Conservation (phyloP, 2,113 vertebrate genomes). For the Syngnathus scovelli region DNA sequence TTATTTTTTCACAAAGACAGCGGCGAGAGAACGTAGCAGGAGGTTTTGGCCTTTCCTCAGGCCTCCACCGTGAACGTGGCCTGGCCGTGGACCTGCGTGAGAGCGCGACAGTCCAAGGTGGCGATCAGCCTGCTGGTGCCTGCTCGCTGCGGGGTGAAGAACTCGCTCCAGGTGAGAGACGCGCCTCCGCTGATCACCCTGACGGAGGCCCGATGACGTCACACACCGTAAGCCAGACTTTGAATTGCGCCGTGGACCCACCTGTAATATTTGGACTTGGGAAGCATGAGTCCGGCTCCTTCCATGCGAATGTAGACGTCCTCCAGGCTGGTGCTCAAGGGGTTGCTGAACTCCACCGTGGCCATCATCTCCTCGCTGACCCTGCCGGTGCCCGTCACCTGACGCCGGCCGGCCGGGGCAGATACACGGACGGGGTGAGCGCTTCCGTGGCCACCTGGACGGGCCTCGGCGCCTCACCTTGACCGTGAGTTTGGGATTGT, state of each 20-base stretch:
- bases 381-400: constrained; percentile 52
- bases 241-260: constrained; percentile 39
- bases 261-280: constrained; percentile 76
- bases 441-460: too few species aligned
- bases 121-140: constrained; percentile 81
- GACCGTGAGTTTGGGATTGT: constrained; percentile 74
- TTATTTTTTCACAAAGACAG: neutral
- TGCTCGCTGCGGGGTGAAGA: constrained; percentile 63
- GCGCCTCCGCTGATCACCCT: constrained; percentile 74
- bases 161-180: constrained; percentile 78
- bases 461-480: constrained; percentile 66
- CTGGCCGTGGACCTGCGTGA: constrained; percentile 85
- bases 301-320: constrained; percentile 78
- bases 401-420: neutral
- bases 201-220: neutral
- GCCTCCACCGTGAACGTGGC: constrained; percentile 49
- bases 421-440: neutral
- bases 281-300: constrained; percentile 75
- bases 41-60: constrained; percentile 19
- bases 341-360: constrained; percentile 84
- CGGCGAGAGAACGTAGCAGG: neutral
- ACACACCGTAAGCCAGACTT: neutral
- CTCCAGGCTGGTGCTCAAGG: constrained; percentile 75
- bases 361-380: constrained; percentile 77
- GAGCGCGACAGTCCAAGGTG: constrained; percentile 78